Evolutionary conservation across 1,140 invertebrate species (phyloP), one percentile per base, ranked within the genome.

Genomic region (Lepidotrigona ventralis): DNA sequence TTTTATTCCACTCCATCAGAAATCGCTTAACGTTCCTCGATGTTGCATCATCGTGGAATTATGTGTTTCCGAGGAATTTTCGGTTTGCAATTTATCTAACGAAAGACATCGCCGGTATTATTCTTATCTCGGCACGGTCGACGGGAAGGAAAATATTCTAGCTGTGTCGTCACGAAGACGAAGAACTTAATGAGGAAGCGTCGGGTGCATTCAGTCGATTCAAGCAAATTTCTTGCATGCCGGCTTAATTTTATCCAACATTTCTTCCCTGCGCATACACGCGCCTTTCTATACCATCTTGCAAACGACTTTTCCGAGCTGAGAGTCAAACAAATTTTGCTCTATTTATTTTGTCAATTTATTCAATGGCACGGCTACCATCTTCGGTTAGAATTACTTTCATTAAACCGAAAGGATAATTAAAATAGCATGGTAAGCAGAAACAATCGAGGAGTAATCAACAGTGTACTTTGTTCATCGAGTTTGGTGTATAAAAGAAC

Each of bases 111-210:
- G 39, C n/a, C 14, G 26, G 46, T 46, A 21, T 53, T 51, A 26
- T 9, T 39, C 21, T 69, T 23, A 19, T 60, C 58, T 21, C 19
- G 26, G 39, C 11, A 51, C 29, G 26, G 54, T n/a, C n/a, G 8
- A 77, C 14, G 54, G 14, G n/a, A 46, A 23, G 69, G 23, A 72
- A 80, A 71, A 56, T 80, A 71, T 72, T 72, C 12, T 26, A 46
- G 29, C 60, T 15, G 58, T 72, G n/a, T 58, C 63, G 60, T 75
- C 60, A 53, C 73, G 63, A 81, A 81, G 80, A 81, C 73, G 63
- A 81, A 81, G 63, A 81, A 81, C 80, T 82, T 82, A 82, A 82
- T 82, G 80, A 82, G 80, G 73, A 76, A 82, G 80, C 80, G 80
- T 82, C 80, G 80, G 33, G 64, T 15, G 63, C 54, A 82, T 82